These are phyloP conservation scores for Listrodromus nycthemerus DNA, from an alignment of 2,888 invertebrate species.

Conservation along the genomic window DNA sequence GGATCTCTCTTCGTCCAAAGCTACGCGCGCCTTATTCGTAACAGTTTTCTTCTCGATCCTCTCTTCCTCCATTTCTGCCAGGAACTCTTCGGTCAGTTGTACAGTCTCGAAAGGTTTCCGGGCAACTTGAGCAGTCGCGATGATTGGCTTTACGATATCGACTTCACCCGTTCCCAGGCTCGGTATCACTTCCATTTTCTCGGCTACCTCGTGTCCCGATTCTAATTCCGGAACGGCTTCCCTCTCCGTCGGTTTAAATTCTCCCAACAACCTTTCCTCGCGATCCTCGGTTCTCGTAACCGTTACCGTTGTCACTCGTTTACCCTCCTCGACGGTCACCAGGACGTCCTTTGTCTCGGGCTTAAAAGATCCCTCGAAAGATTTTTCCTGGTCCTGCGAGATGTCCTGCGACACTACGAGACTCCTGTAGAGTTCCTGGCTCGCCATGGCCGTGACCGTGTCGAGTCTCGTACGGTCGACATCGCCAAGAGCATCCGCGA, in stretches of 20 bases:
- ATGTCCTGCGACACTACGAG: conserved; percentile 78
- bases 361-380: conserved; percentile 82
- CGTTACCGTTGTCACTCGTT: conserved; percentile 83
- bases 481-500: conserved; percentile 77
- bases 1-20: conserved; percentile 82
- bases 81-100: conserved; percentile 82
- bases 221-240: conserved; percentile 69
- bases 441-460: conserved; percentile 68
- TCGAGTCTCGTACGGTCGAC: conserved; percentile 71
- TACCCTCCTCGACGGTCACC: conserved; percentile 83
- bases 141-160: conserved; percentile 77
- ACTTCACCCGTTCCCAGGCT: conserved; percentile 83
- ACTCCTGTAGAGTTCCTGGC: conserved; percentile 76
- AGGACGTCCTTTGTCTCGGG: conserved; percentile 83
- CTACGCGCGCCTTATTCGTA: conserved; percentile 81
- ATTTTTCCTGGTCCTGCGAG: conserved; percentile 79
- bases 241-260: conserved; percentile 74
- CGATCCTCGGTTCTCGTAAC: conserved; percentile 86
- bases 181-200: conserved; percentile 85
- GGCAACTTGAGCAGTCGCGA: conserved; percentile 80
- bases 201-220: conserved; percentile 84
- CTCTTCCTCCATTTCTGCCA: conserved; percentile 85
- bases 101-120: conserved; percentile 84
- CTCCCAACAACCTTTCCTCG: conserved; percentile 82
- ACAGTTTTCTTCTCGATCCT: conserved; percentile 77